phyloP scores from a whole-genome alignment of 1,140 invertebrate species.

The Pinna nobilis region DNA sequence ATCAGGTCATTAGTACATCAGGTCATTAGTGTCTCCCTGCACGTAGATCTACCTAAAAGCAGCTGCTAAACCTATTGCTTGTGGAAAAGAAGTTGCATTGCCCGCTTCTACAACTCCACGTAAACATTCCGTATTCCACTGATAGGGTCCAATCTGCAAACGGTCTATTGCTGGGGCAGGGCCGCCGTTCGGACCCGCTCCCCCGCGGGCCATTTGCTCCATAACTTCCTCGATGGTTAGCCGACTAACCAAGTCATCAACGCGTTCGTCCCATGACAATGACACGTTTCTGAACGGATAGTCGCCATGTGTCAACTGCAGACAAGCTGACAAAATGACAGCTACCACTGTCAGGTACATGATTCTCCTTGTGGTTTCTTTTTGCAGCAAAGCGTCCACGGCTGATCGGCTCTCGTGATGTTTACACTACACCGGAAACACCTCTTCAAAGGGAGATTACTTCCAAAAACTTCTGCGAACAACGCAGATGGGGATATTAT shows the following conservation, averaged over 20 bases:
- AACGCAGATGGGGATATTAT: no score
- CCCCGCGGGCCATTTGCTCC: conserved; percentile 67
- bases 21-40: background rate
- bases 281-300: conserved; percentile 66
- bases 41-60: conserved; percentile 62
- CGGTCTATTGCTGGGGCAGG: conserved; percentile 69
- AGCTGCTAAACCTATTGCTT: conserved; percentile 68
- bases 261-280: conserved; percentile 65
- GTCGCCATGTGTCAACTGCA: background rate
- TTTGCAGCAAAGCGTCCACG: no score
- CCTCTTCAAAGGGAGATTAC: no score
- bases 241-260: conserved; percentile 67
- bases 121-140: conserved; percentile 72
- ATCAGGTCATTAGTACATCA: no score
- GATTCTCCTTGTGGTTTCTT: no score
- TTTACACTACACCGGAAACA: no score
- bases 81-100: conserved; percentile 68
- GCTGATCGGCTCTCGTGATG: no score
- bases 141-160: conserved; percentile 67
- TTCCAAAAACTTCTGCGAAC: no score
- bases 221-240: conserved; percentile 66
- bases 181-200: conserved; percentile 57
- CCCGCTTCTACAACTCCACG: conserved; percentile 62
- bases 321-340: no score
- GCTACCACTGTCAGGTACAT: no score